Evolutionary conservation across 2,888 invertebrate species (phyloP).

Genomic region (Andrena dorsata): DNA sequence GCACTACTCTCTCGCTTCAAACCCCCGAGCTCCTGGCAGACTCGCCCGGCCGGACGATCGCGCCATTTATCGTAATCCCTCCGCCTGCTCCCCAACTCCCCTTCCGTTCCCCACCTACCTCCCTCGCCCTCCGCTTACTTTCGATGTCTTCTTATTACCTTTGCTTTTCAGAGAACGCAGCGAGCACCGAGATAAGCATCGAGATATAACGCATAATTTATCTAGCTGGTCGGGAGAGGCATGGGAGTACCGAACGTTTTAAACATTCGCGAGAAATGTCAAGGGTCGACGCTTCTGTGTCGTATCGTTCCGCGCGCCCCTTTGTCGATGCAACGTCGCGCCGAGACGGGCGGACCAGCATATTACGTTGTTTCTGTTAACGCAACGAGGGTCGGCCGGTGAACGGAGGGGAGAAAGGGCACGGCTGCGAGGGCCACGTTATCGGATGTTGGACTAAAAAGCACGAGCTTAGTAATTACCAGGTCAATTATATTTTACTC

Average conservation of each 20-base stretch:
- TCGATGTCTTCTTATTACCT: conserved; percentile 22
- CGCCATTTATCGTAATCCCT: neutral
- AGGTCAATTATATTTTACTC: conserved; percentile 35
- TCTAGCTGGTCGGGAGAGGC: conserved; percentile 25
- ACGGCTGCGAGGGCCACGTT: neutral
- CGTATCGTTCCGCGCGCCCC: conserved; percentile 22
- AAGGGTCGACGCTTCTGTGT: conserved; percentile 38
- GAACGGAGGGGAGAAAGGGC: neutral
- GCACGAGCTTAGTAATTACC: conserved; percentile 31
- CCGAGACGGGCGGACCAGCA: neutral
- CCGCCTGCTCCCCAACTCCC: neutral
- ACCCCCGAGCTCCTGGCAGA: conserved; percentile 28
- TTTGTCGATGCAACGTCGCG: conserved; percentile 37
- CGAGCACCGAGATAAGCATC: conserved; percentile 54
- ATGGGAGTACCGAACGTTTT: conserved; percentile 55
- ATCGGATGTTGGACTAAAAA: neutral
- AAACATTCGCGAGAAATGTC: conserved; percentile 51
- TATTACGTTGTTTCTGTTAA: neutral
- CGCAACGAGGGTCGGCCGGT: neutral
- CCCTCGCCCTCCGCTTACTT: conserved; percentile 2
- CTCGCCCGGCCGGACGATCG: neutral
- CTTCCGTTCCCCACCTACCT: neutral
- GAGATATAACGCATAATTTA: neutral
- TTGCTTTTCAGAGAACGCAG: conserved; percentile 11
- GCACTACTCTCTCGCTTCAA: conserved; percentile 39